Evolutionary conservation across 2,888 invertebrate genomes (phyloP).

Genomic region (Heliconius charithonia): DNA sequence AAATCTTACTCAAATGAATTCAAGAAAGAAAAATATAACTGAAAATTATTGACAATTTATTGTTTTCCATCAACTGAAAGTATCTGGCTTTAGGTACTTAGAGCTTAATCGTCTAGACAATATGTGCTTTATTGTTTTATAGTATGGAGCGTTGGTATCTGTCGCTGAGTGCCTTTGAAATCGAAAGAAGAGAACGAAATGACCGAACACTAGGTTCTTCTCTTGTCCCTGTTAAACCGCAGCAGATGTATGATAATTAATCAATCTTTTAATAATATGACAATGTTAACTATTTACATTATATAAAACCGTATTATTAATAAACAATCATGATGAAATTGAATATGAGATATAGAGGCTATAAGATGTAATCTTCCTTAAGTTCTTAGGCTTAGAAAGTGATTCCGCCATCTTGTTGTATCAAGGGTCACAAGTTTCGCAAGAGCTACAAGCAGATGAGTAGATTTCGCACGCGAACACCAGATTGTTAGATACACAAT

Average conservation of each 20-base stretch:
- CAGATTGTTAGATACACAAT: conserved; percentile 46
- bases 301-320: neutral
- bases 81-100: no score
- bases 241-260: neutral
- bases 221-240: neutral
- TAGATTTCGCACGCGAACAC: conserved; percentile 53
- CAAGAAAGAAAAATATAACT: neutral
- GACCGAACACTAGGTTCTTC: neutral
- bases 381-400: conserved; percentile 65
- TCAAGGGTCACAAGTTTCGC: conserved; percentile 71
- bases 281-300: neutral
- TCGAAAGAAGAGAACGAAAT: neutral
- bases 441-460: conserved; percentile 73
- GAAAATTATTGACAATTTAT: no score
- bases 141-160: no score
- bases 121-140: no score
- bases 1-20: neutral
- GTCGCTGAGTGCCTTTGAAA: no score
- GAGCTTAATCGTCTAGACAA: no score
- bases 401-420: conserved; percentile 72
- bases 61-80: no score
- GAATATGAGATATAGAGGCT: no score
- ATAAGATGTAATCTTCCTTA: neutral
- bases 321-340: neutral
- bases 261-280: neutral